phyloP scores from a whole-genome alignment of 2,888 invertebrate genomes.

The Arctia plantaginis region DNA sequence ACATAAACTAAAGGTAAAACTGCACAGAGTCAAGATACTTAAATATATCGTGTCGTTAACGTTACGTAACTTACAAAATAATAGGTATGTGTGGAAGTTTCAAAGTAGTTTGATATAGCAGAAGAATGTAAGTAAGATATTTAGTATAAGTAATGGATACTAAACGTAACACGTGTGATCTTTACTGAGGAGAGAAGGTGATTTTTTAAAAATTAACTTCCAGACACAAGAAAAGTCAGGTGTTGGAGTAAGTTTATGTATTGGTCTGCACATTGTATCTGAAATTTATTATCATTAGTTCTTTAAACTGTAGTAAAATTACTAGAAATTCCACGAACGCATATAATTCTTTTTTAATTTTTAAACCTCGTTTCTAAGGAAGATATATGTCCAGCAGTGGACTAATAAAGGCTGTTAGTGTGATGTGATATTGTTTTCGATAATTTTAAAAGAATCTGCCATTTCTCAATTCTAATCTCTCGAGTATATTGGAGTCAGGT shows the following conservation, averaged over 20 bases:
- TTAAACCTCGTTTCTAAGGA: too few species aligned
- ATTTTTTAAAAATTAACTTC: slow-evolving; percentile 1
- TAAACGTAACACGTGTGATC: slow-evolving; percentile 13
- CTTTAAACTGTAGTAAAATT: background rate
- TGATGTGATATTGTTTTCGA: too few species aligned
- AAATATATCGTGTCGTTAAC: slow-evolving; percentile 24
- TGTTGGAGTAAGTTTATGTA: background rate
- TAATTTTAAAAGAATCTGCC: too few species aligned
- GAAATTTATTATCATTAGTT: background rate
- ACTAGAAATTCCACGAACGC: too few species aligned
- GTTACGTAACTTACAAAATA: slow-evolving; percentile 20
- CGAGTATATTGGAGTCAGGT: too few species aligned
- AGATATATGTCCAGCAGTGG: too few species aligned
- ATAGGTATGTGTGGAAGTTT: background rate
- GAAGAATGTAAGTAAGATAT: background rate
- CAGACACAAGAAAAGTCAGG: background rate
- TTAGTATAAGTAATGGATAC: slow-evolving; percentile 9
- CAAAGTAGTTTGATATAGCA: background rate
- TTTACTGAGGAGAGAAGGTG: slow-evolving; percentile 1
- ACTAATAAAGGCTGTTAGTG: too few species aligned
- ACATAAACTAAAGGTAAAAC: slow-evolving; percentile 26
- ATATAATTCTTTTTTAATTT: too few species aligned
- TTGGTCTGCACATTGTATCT: background rate
- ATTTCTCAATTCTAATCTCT: too few species aligned
- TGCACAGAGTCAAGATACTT: slow-evolving; percentile 19